phyloP scores from a whole-genome alignment of 2,797 vertebrate genomes.

The Eulemur albifrons region DNA sequence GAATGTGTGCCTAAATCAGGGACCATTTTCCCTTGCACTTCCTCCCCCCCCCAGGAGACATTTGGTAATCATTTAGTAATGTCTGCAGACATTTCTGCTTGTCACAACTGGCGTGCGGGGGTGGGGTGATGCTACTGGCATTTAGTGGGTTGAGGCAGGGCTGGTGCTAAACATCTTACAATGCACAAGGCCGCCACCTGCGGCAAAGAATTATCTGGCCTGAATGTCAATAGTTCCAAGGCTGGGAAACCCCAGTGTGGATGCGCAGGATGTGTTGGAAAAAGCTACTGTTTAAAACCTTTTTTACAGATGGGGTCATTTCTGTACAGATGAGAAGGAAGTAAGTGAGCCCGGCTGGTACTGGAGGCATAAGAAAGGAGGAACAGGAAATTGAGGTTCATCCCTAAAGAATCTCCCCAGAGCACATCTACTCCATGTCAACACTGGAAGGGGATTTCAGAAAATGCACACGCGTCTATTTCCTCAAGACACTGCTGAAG shows the following conservation, averaged over 20 bases:
- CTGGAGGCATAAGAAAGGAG: not conserved
- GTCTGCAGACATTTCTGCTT: not conserved
- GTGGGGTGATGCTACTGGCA: fast-evolving
- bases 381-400: not conserved
- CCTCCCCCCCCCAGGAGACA: not conserved
- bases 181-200: not conserved
- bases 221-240: not conserved
- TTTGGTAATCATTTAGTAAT: not conserved
- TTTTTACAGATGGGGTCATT: not conserved
- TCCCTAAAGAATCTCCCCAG: not conserved
- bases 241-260: not conserved
- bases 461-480: not conserved
- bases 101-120: not conserved
- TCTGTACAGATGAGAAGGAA: not conserved
- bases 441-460: not conserved
- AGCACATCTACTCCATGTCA: not conserved
- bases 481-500: not conserved
- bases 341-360: not conserved
- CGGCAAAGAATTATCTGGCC: not conserved
- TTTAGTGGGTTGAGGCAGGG: not conserved
- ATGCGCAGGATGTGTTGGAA: not conserved
- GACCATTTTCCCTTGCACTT: not conserved
- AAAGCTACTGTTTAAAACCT: not conserved
- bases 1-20: not conserved
- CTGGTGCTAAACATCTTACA: not conserved